Evolutionary conservation across 2,888 invertebrate species (phyloP), one percentile per base, ranked within the genome.

Genomic region (Choristoneura rosaceana): DNA sequence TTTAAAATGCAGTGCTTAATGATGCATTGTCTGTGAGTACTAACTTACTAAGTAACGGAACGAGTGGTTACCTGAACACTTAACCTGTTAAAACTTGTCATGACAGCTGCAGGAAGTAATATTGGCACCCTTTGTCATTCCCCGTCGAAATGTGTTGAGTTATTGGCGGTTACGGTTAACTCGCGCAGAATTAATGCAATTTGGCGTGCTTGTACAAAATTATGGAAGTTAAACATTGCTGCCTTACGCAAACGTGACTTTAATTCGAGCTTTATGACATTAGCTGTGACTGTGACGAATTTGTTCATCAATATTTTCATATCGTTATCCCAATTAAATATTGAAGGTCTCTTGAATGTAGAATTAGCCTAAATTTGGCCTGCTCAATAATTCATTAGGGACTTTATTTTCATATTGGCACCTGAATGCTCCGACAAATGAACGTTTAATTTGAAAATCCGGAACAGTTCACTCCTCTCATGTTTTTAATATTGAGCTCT

Each of bases 41-140:
- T 52, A 52, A 66, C 41, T 55, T 15, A 52, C 17, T 52, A 52
- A 66, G 52, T 55, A 41, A 65, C 65, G 17, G 15, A 17, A 38
- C 38, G 33, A 52, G 52, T 25, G 25, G 25, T 65, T 50, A 63
- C 63, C 52, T 38, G 15, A 15, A 15, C 65, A 52, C 64, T 70
- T 60, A 38, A 55, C 34, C 47, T 52, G 45, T 45, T 63, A 50
- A 47, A 45, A 59, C 60, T 41, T 43, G 34, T 17, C 34, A 50
- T 50, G 64, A 70, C 70, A 70, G 70, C 47, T 70, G 64, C 64
- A 70, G 64, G 70, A 70, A 65, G 59, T 64, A n/a, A 17, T 45
- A 58, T 70, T 70, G 50, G 64, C 70, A 70, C 59, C 70, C 41
- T 59, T 70, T 65, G 64, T 70, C 70, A 50, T 50, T 70, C 9